These are phyloP conservation scores for Julus scandinavius DNA, from an alignment of 2,888 invertebrate species.

Conservation along the genomic window DNA sequence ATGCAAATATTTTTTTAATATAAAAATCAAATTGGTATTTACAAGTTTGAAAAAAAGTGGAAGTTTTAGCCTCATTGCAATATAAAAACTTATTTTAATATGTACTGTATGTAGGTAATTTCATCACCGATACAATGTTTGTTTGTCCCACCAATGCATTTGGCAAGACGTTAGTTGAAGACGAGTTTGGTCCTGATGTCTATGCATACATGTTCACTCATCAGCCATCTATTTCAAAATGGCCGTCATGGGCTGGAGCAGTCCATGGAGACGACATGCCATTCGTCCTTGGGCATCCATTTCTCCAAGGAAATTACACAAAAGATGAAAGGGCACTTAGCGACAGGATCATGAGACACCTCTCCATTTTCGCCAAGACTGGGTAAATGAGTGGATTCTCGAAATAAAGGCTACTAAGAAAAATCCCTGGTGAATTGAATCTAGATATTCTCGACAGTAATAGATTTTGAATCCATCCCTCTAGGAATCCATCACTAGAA, in stretches of 20 bases:
- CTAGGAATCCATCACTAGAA: conserved; percentile 50
- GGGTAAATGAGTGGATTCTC: conserved; percentile 31
- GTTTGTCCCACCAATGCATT: conserved; percentile 49
- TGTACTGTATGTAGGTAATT: conserved; percentile 25
- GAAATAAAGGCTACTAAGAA: background rate
- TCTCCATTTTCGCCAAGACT: conserved; percentile 39
- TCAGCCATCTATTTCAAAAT: conserved; percentile 17
- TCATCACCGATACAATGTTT: conserved; percentile 42
- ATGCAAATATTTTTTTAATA: too few species aligned
- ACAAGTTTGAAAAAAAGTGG: too few species aligned
- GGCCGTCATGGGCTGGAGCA: conserved; percentile 43
- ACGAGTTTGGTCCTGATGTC: conserved; percentile 36
- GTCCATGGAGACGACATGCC: conserved; percentile 50
- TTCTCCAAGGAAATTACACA: background rate
- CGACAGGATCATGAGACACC: background rate
- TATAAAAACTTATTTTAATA: conserved; percentile 36
- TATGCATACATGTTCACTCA: conserved; percentile 45
- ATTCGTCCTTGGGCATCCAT: conserved; percentile 46
- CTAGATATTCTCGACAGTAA: too few species aligned
- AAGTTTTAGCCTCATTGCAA: background rate
- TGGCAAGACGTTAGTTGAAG: background rate
- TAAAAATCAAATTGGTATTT: too few species aligned
- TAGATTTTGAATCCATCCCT: background rate
- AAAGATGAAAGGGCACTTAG: conserved; percentile 40
- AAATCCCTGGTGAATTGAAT: background rate